Evolutionary conservation across 2,113 vertebrate genomes (phyloP).

Genomic region (Xenopus laevis): DNA sequence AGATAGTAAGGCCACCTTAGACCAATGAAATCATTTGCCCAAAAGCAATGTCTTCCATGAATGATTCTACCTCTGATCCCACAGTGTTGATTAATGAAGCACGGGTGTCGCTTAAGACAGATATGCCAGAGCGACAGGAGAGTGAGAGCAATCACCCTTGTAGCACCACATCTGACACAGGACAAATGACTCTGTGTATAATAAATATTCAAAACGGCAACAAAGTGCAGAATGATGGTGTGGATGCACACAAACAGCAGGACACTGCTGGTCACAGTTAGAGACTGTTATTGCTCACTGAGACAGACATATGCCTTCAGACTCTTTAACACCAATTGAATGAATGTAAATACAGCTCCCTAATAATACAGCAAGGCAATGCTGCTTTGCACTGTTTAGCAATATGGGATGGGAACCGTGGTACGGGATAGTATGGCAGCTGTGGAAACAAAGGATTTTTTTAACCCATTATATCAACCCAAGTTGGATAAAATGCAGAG

Average conservation of each 20-base stretch:
- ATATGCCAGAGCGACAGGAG: constrained; percentile 26
- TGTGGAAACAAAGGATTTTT: too few species aligned
- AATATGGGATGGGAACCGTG: too few species aligned
- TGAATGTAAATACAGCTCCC: too few species aligned
- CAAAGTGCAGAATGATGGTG: constrained; percentile 3
- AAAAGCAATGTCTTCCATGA: constrained; percentile 36
- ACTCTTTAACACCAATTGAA: too few species aligned
- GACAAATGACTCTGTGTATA: constrained; percentile 38
- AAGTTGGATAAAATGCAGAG: too few species aligned
- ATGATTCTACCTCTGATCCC: constrained; percentile 42
- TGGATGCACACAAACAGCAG: background rate
- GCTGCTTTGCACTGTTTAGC: too few species aligned
- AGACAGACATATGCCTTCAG: too few species aligned
- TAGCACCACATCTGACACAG: constrained; percentile 31
- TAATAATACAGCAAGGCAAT: too few species aligned
- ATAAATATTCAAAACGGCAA: constrained; percentile 34
- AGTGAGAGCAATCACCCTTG: constrained; percentile 41
- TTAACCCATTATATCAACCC: too few species aligned
- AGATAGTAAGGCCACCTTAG: constrained; percentile 28
- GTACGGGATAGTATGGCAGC: too few species aligned
- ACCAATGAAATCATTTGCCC: constrained; percentile 41
- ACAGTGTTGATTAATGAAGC: constrained; percentile 45
- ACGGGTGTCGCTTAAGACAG: constrained; percentile 24
- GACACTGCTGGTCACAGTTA: too few species aligned
- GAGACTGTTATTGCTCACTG: too few species aligned